Percentiles rank a stretch among this genome's conserved stretches.
phyloP scores from a whole-genome alignment of 2,888 invertebrate genomes.

The Capitulum mitella region DNA sequence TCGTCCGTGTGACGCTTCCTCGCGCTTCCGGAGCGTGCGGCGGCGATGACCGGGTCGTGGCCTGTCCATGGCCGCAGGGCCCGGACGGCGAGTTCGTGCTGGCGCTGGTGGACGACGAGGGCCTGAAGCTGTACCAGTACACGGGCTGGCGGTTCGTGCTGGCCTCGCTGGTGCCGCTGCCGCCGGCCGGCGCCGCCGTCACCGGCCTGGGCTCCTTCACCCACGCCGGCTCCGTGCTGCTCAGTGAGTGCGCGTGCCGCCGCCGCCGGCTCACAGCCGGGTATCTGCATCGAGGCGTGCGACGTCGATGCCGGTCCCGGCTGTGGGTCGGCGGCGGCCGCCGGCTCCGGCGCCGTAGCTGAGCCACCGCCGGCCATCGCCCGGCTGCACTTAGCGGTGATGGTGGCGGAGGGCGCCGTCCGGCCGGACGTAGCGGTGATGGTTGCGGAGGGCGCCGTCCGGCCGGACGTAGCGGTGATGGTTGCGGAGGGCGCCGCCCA shows the following conservation, averaged over 20 bases:
- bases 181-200: background rate
- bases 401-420: too few relatives aligned
- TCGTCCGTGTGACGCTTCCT: too few relatives aligned
- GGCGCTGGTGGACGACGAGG: background rate
- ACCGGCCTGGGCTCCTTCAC: background rate
- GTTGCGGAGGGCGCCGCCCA: too few relatives aligned
- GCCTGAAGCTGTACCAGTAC: slow-evolving; percentile 21
- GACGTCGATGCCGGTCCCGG: background rate
- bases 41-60: too few relatives aligned
- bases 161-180: background rate
- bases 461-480: too few relatives aligned
- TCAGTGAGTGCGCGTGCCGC: slow-evolving; percentile 2
- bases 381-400: too few relatives aligned
- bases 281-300: background rate
- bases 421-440: too few relatives aligned
- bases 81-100: slow-evolving; percentile 8
- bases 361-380: too few relatives aligned
- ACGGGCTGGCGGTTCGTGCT: slow-evolving; percentile 25
- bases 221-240: background rate
- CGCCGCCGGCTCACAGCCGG: slow-evolving; percentile 14
- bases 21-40: too few relatives aligned
- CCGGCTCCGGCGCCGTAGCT: too few relatives aligned
- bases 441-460: too few relatives aligned
- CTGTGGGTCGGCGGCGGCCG: background rate
- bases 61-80: too few relatives aligned